Base-by-base conservation (phyloP, 1,140 invertebrate genomes). In the Pomacea maculata region DNA sequence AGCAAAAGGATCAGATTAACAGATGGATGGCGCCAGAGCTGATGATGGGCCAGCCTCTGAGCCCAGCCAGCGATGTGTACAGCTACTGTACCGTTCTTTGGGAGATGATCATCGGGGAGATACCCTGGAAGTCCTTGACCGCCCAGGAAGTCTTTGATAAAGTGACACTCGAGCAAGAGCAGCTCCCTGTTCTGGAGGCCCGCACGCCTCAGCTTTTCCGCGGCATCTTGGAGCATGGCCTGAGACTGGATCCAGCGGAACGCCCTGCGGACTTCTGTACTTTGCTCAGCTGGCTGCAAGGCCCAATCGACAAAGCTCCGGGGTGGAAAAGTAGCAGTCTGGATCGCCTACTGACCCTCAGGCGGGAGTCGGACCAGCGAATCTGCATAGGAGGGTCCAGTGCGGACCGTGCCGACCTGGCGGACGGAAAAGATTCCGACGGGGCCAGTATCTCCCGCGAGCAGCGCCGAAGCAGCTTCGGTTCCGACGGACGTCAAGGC, bases 21-120 rank as follows among this genome's bases (percentile, higher is more conserved):
- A 90, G 90, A 78, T 93, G 92, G 92, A 87, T 92, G 82, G 88
- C 92, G 5, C 92, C 92, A 15, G 92, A 93, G 84, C 83, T 92
- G 12, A 86, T 92, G 67, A 83, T 83, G 55, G 89, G 88, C 14
- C 77, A 85, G 63, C 83, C 86, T 79, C 87, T 91, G 11, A 87
- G 87, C 10, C 81, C 83, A 29, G 79, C 83, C 25, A 90, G 89
- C 34, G 92, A 93, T 80, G 84, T 93, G 54, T 93, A 92, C 86
- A 90, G 91, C 79, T 87, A 91, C 78, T 90, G 90, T 80, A 88
- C 85, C 78, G 86, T 93, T 64, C 87, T 92, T 25, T 92, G 92
- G 92, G 92, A 93, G 85, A 84, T 92, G 73, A 78, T 78, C 34
- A 57, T 65, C 19, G 52, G 65, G 25, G 77, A 78, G 57, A 45